Evolutionary conservation across 2,888 invertebrate species (phyloP).

Genomic region (Philaethria dido): DNA sequence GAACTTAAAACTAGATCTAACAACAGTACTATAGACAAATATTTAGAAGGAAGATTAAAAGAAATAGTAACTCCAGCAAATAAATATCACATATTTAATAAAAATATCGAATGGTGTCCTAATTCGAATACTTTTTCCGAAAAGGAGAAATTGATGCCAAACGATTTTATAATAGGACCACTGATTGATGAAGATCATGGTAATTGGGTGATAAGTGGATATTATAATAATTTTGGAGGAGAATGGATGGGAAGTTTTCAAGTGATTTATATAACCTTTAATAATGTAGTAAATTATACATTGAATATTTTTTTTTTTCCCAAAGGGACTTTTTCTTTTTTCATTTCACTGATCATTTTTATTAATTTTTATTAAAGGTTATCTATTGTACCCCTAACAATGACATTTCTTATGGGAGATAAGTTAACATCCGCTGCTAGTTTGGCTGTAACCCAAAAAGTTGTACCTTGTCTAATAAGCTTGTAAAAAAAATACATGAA

Average conservation of each 20-base stretch:
- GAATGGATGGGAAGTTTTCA: constrained; percentile 65
- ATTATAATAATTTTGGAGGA: constrained; percentile 51
- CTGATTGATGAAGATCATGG: constrained; percentile 62
- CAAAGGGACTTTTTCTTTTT: no score
- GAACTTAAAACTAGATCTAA: constrained; percentile 26
- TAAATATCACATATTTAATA: constrained; percentile 49
- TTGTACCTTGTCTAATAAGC: constrained; percentile 40
- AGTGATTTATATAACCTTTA: constrained; percentile 68
- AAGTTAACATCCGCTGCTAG: no score
- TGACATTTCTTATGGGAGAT: no score
- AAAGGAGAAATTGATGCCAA: constrained; percentile 47
- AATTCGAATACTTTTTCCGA: constrained; percentile 43
- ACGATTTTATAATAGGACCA: constrained; percentile 69
- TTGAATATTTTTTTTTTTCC: no score
- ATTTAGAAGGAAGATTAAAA: constrained; percentile 38
- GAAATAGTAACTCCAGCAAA: constrained; percentile 40
- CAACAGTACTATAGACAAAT: constrained; percentile 39
- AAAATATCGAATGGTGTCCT: constrained; percentile 43
- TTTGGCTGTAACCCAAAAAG: no score
- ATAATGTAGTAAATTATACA: no score
- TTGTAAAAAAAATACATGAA: no score
- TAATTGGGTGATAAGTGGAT: constrained; percentile 70
- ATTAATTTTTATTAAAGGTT: no score
- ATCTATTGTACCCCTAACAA: no score
- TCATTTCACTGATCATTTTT: no score